These are phyloP conservation scores for Busseola fusca DNA, from an alignment of 2,888 invertebrate species.

Conservation along the genomic window DNA sequence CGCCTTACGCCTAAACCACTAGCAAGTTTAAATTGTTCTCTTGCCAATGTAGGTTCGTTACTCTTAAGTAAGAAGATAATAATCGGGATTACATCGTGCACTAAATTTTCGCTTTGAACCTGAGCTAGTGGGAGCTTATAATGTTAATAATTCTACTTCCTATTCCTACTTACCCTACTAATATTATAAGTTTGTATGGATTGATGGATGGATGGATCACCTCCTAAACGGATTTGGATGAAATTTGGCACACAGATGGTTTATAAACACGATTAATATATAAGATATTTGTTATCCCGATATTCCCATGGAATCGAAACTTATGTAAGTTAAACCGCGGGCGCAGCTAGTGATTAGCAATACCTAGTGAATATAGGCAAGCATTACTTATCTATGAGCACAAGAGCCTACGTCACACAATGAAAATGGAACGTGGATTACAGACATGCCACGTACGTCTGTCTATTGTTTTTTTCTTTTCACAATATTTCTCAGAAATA, in stretches of 20 bases:
- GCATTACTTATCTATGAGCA: neutral
- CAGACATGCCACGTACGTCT: neutral
- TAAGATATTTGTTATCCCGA: too few relatives aligned
- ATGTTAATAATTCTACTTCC: neutral
- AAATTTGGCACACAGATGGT: too few relatives aligned
- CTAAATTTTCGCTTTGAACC: neutral
- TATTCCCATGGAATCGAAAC: too few relatives aligned
- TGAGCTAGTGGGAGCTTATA: neutral
- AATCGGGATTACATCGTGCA: neutral
- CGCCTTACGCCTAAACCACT: too few relatives aligned
- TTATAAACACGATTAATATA: too few relatives aligned
- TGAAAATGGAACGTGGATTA: neutral
- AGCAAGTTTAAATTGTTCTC: too few relatives aligned
- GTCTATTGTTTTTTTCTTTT: constrained; percentile 5
- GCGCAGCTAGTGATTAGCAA: neutral
- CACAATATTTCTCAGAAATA: constrained; percentile 9
- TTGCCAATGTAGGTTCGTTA: neutral
- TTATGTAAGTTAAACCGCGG: too few relatives aligned
- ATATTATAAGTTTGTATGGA: too few relatives aligned
- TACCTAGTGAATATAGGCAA: neutral
- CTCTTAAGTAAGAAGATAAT: constrained; percentile 3
- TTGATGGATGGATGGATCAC: too few relatives aligned
- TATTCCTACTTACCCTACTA: too few relatives aligned
- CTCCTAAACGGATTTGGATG: too few relatives aligned
- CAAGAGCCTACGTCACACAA: neutral